Base-by-base conservation (phyloP, 2,888 invertebrate species). In the Drosophila parthenogenetica region DNA sequence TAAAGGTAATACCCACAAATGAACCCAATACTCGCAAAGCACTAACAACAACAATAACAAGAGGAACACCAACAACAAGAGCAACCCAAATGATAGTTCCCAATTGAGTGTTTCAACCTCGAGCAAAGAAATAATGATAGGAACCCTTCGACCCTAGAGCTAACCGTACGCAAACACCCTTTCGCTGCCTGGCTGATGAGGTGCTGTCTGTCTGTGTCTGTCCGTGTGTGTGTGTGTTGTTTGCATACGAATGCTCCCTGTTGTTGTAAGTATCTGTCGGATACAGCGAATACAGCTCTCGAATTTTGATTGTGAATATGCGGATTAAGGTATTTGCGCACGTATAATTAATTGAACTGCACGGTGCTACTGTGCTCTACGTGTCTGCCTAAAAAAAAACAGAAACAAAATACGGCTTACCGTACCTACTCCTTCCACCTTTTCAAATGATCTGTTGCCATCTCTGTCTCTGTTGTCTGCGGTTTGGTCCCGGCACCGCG, bases 281-380 rank as follows among this genome's bases (percentile, higher is more conserved):
- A 58, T 61, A 59, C 58, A 62, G 49, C 64, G 61, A 63, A 63
- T 67, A 73, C 79, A 61, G 64, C 80, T 83, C 85, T 83, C 74
- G 79, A 84, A 87, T 77, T 86, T 85, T 86, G 86, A 79, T 80
- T 87, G 80, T 79, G 89, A 85, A 86, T 85, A 79, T 73, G 73
- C 74, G 88, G 87, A 90, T 87, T 89, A 81, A 77, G 77, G 82
- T 81, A 89, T 87, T 89, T 90, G 84, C 84, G 77, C 84, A 89
- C 84, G 82, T 89, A 89, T 90, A 90, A 90, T 90, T 90, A 90
- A 89, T 90, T 89, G 81, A 79, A 77, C 84, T 74, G 76, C 81
- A 78, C 67, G 64, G 46, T 37, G 77, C 75, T 76, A 71, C 79
- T 62, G 77, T 57, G 62, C 71, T 66, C 71, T 66, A 59, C 71